A percentile compares a stretch with the other conserved stretches of the same genome.
Evolutionary conservation across 2,113 vertebrate genomes (phyloP).

Genomic region (Prinia subflava): DNA sequence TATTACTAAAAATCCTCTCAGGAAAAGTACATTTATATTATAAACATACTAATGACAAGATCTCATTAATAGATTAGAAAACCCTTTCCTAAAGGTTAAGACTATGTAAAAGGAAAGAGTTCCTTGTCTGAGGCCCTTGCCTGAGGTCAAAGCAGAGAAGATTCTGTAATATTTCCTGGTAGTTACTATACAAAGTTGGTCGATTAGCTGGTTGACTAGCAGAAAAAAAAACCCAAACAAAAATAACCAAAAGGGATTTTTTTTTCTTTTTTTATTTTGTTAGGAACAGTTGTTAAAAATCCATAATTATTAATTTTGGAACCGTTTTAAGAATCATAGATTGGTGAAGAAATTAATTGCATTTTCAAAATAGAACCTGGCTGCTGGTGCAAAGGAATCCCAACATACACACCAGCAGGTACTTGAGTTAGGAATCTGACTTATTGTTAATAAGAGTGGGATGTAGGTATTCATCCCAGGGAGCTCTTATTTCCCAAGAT

Average conservation of each 20-base stretch:
- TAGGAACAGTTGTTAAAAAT: background rate
- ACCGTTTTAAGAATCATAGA: background rate
- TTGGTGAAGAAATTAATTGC: background rate
- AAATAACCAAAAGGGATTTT: background rate
- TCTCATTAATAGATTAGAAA: background rate
- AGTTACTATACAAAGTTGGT: background rate
- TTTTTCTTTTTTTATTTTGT: background rate
- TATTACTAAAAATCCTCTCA: background rate
- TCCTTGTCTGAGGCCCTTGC: background rate
- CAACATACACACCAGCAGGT: background rate
- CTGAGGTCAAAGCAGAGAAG: background rate
- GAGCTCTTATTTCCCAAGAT: background rate
- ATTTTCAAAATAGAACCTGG: background rate
- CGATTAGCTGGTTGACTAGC: background rate
- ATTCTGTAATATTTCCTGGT: background rate
- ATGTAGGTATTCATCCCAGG: background rate
- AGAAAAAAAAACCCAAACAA: background rate
- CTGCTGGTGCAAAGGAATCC: background rate
- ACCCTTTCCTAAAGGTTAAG: background rate
- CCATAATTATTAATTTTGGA: background rate
- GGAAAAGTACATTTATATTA: background rate
- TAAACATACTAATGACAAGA: background rate
- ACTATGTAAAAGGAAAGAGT: background rate
- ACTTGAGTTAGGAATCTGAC: background rate
- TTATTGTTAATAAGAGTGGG: background rate